These are phyloP conservation scores for Notospermus geniculatus DNA, from an alignment of 1,140 invertebrate genomes.

Conservation along the genomic window DNA sequence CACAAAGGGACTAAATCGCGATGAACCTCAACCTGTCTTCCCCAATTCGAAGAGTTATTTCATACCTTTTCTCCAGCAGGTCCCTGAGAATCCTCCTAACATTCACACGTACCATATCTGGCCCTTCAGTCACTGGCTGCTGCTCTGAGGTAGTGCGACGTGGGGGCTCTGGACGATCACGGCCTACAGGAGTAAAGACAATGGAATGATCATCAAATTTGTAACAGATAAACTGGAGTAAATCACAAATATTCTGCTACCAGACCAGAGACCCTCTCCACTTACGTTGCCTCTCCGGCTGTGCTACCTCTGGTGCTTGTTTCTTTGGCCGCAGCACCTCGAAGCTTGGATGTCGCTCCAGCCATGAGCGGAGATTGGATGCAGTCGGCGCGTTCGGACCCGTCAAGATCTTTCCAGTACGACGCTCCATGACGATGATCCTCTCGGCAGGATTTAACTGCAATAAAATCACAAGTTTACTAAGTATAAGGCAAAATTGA, in stretches of 20 bases:
- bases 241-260: too few relatives aligned
- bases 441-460: conserved; percentile 12
- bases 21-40: background rate
- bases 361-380: conserved; percentile 74
- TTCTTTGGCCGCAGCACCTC: conserved; percentile 71
- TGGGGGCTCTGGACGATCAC: background rate
- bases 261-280: background rate
- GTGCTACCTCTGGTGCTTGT: conserved; percentile 15
- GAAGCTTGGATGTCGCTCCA: conserved; percentile 81
- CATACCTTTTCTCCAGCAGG: conserved; percentile 3
- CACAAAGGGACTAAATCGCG: background rate
- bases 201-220: too few relatives aligned
- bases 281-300: background rate
- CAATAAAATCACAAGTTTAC: too few relatives aligned
- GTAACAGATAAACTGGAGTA: too few relatives aligned
- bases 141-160: background rate
- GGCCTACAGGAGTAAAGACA: too few relatives aligned
- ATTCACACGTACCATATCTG: background rate
- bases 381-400: conserved; percentile 74
- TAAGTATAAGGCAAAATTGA: too few relatives aligned
- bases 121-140: background rate
- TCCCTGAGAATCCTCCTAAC: conserved; percentile 7
- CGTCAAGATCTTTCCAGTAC: conserved; percentile 71
- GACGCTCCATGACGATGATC: conserved; percentile 76
- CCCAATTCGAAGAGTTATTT: too few relatives aligned